Conservation (phyloP, 2,888 invertebrate genomes). For the Unio delphinus region DNA sequence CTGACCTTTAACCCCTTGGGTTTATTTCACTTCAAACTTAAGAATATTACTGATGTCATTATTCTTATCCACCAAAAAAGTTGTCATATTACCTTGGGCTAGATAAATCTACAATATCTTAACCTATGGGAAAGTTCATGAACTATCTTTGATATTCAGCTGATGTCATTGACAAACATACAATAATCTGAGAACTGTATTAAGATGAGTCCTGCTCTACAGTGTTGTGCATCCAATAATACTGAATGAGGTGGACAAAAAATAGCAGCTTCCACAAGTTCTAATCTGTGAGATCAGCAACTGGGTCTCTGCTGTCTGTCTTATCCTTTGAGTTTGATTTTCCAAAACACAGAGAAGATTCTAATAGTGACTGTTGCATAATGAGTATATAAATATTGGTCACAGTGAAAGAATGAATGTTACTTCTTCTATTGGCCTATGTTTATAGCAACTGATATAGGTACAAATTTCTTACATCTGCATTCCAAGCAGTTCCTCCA, state of each 20-base stretch:
- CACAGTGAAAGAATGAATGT: constrained; percentile 2
- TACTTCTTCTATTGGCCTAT: background rate
- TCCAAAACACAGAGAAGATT: background rate
- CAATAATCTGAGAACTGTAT: too few species aligned
- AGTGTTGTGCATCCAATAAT: too few species aligned
- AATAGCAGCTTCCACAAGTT: too few species aligned
- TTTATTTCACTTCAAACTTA: too few species aligned
- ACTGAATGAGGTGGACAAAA: too few species aligned
- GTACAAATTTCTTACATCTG: constrained; percentile 52
- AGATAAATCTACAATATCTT: background rate
- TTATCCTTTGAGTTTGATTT: background rate
- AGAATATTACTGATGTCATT: background rate
- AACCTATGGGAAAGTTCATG: background rate
- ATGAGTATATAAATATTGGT: background rate
- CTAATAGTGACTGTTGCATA: background rate
- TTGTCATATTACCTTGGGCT: background rate
- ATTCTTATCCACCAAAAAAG: too few species aligned
- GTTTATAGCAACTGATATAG: constrained; percentile 1
- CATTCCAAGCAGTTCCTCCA: constrained; percentile 64
- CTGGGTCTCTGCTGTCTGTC: too few species aligned
- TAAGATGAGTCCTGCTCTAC: too few species aligned
- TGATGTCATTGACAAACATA: too few species aligned
- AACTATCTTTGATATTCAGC: too few species aligned
- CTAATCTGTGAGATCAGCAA: too few species aligned
- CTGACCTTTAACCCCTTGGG: too few species aligned